Base-by-base conservation (phyloP, 2,797 vertebrate genomes). In the Microctenopoma steveboyesi region DNA sequence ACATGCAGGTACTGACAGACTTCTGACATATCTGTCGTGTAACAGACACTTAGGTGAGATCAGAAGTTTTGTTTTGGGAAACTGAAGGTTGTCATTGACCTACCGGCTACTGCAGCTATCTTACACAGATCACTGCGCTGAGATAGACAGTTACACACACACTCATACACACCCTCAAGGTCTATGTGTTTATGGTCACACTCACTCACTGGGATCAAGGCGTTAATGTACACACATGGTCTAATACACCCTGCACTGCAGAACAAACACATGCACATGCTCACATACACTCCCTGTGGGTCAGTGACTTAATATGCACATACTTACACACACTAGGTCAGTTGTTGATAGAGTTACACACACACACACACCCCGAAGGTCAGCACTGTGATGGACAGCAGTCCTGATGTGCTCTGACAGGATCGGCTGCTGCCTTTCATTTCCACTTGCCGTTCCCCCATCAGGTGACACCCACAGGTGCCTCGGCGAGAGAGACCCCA, bases 381-480 rank as follows among this genome's bases (percentile, higher is more conserved):
- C 86, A 84, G 76, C 14, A 15, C 13, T 11, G 60, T 94, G 94
- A 94, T 86, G 82, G 92, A 93, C 93, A 94, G 91, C 74, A 63
- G 82, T 69, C 71, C 80, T 94, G 89, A 94, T 94, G 86, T 11
- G 55, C 76, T 85, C 77, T 92, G 93, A 93, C 93, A 94, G 89
- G 81, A 87, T 88, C 89, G 86, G 83, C 93, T 94, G 92, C 91
- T 94, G 92, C 89, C 91, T 90, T 92, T 94, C 92, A 92, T 91
- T 91, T 92, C 86, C 85, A 88, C 89, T 93, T 93, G 86, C 90
- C 81, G 84, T 87, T 88, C 78, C 80, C 88, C 81, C 81, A 74
- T 93, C 92, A 94, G 93, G 93, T 94, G 91, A 93, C 90, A 93
- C 91, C 93, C 92, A 93, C 89, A 93, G 92, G 93, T 94, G 93